A percentile compares a stretch with the other conserved stretches of the same genome.
Evolutionary conservation across 2,113 vertebrate genomes (phyloP).

Genomic region (Choloepus hoffmanni): DNA sequence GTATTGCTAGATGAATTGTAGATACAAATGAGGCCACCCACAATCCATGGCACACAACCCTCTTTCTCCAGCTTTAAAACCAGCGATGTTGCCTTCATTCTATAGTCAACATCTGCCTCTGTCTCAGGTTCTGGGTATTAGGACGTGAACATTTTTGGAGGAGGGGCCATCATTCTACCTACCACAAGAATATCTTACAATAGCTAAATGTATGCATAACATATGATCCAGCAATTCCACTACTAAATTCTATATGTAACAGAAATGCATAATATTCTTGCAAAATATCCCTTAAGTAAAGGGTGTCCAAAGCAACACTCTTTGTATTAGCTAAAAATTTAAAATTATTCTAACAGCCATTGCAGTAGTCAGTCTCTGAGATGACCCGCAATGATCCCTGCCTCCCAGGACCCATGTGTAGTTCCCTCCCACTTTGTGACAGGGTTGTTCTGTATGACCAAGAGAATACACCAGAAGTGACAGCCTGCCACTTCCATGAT

Average conservation of each 20-base stretch:
- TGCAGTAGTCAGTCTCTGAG: not conserved
- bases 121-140: too few species aligned
- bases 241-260: not conserved
- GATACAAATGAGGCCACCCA: not conserved
- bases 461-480: not conserved
- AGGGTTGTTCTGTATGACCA: not conserved
- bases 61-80: too few species aligned
- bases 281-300: not conserved
- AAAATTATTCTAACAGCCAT: not conserved
- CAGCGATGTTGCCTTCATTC: too few species aligned
- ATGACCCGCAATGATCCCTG: not conserved
- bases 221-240: not conserved
- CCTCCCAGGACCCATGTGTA: not conserved
- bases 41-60: too few species aligned
- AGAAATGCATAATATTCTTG: not conserved
- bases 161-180: too few species aligned
- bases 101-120: too few species aligned
- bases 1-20: not conserved
- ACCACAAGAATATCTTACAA: not conserved
- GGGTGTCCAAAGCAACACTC: not conserved
- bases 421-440: not conserved
- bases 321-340: not conserved
- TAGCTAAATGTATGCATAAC: not conserved
- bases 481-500: not conserved
- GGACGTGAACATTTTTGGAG: too few species aligned